Conservation (phyloP, 30 jellyfish, hydroid and myxozoan genomes). For the Turritopsis rubra region DNA sequence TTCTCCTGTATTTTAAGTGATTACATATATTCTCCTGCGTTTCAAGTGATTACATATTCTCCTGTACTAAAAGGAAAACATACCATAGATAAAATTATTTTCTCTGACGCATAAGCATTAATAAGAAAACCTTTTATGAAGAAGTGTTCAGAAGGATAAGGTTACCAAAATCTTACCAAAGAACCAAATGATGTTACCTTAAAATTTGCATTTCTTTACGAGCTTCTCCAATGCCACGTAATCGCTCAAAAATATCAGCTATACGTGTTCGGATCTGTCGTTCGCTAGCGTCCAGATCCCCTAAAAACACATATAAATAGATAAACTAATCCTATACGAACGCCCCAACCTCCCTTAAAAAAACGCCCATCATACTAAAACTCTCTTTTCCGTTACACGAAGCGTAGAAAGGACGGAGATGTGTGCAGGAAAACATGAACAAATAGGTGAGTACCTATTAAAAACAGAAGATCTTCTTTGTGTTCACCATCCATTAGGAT, state of each 20-base stretch:
- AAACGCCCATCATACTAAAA: too few relatives aligned
- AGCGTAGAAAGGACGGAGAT: not conserved
- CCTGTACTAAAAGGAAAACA: too few relatives aligned
- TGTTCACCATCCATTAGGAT: slow-evolving; percentile 69
- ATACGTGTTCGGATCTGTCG: slow-evolving; percentile 53
- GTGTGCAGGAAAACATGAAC: not conserved
- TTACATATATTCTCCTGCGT: too few relatives aligned
- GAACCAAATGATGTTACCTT: slow-evolving; percentile 21
- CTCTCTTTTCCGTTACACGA: not conserved
- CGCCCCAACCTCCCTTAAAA: too few relatives aligned
- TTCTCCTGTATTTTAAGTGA: too few relatives aligned
- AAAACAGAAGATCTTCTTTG: slow-evolving; percentile 60
- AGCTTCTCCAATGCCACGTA: slow-evolving; percentile 68
- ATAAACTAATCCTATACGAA: too few relatives aligned
- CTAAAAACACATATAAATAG: slow-evolving; percentile 22
- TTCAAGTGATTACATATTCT: too few relatives aligned
- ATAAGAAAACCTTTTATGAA: not conserved
- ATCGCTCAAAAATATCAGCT: slow-evolving; percentile 81
- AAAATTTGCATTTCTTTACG: slow-evolving; percentile 52
- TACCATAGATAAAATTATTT: too few relatives aligned
- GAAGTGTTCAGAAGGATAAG: not conserved
- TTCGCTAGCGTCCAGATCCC: slow-evolving; percentile 75
- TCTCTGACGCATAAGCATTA: not conserved
- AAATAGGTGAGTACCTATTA: slow-evolving; percentile 41
- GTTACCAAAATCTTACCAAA: not conserved